Evolutionary conservation across 2,797 vertebrate species (phyloP).

Genomic region (Acipenser oxyrinchus): DNA sequence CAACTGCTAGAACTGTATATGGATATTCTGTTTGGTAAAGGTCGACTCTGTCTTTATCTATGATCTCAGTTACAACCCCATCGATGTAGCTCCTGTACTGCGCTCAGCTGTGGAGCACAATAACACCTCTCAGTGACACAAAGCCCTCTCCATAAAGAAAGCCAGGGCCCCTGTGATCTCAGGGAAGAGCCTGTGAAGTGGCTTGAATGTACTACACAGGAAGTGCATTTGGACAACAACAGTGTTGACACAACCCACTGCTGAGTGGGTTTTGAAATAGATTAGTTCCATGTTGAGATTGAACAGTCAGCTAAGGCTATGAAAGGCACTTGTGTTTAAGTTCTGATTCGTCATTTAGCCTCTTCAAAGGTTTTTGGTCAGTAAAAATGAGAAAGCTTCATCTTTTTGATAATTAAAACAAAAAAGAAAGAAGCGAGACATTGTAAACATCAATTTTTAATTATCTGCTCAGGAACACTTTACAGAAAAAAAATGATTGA

Average conservation of each 20-base stretch:
- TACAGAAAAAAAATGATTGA: too few species aligned
- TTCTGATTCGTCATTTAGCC: too few species aligned
- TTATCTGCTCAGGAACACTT: too few species aligned
- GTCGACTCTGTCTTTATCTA: too few species aligned
- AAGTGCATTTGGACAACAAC: slow-evolving; percentile 41
- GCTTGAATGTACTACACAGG: slow-evolving; percentile 32
- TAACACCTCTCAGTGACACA: slow-evolving; percentile 13
- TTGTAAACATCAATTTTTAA: too few species aligned
- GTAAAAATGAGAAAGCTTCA: too few species aligned
- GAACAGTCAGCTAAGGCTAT: slow-evolving; percentile 34
- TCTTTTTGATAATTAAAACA: too few species aligned
- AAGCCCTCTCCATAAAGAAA: slow-evolving; percentile 8
- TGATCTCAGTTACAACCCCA: background rate
- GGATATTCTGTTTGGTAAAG: too few species aligned
- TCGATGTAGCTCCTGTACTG: background rate
- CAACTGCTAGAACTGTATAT: too few species aligned
- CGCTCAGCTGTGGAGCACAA: slow-evolving; percentile 7
- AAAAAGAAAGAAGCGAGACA: too few species aligned
- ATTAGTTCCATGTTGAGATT: slow-evolving; percentile 39
- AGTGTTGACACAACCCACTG: slow-evolving; percentile 55
- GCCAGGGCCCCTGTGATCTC: slow-evolving; percentile 10
- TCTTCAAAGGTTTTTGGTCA: too few species aligned
- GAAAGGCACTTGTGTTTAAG: slow-evolving; percentile 22
- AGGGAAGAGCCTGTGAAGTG: slow-evolving; percentile 26
- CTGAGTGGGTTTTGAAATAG: slow-evolving; percentile 47